Evolutionary conservation across 2,113 vertebrate genomes (phyloP), one percentile per base, ranked within the genome.

Genomic region (Zapus hudsonius): DNA sequence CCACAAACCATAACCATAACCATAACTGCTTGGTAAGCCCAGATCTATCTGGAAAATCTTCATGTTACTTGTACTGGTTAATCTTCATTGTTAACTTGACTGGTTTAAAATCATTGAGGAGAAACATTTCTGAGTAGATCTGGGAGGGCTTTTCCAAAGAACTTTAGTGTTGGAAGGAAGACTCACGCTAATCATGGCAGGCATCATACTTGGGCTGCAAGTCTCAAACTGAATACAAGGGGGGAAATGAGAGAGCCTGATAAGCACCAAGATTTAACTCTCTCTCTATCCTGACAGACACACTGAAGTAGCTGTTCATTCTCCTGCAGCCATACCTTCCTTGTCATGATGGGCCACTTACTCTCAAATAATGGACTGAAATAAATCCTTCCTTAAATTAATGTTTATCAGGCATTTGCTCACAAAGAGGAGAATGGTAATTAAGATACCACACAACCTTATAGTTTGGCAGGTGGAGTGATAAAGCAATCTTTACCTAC

Each of bases 171-270:
- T 10, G 42, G 47, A 2, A 7, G 0, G 44, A 25, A 69, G 23
- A 69, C 42, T 2, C 25, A 27, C 16, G 23, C 15, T 69, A 55
- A 69, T 29, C 44, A 38, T 29, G 7, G 44, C 6, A 8, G 22
- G 38, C 29, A 55, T 4, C 2, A 3, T 19, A 33, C 10, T 44
- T 23, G 19, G 22, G 33, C n/a, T 38, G 10, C 0, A 9, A 4
- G 15, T 52, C 22, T 84, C 59, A 61, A 9, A 70, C 33, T 29
- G 33, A 69, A 20, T 7, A 12, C 25, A 55, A 70, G 42, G 25
- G 19, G 44, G 52, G 29, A 57, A 70, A 70, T 38, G 44, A 52
- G 33, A 13, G 13, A 38, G 44, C 25, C 44, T 70, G n/a, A 12
- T 12, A 25, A 36, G 15, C 29, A 55, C n/a, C 16, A 69, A 4